Evolutionary conservation across 1,140 invertebrate species (phyloP).

Genomic region (Habropoda laboriosa): DNA sequence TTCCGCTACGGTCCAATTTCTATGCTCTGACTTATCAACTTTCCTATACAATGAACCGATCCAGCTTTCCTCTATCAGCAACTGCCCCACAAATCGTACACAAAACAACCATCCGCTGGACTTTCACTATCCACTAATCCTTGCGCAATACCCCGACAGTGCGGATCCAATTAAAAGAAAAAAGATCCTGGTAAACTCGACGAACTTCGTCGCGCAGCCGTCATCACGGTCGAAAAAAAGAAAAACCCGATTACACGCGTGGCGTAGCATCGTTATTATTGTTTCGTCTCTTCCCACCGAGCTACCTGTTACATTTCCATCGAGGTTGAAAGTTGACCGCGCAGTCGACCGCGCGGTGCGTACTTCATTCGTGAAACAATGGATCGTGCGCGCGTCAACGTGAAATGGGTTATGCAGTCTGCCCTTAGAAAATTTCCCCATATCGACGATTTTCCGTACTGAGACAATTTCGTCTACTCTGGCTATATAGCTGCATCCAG

Average conservation of each 20-base stretch:
- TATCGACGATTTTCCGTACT: slow-evolving; percentile 49
- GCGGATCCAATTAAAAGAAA: neutral
- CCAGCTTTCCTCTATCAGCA: neutral
- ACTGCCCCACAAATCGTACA: neutral
- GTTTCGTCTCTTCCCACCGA: slow-evolving; percentile 9
- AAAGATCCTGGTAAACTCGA: neutral
- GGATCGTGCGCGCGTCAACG: slow-evolving; percentile 16
- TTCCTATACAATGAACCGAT: no score
- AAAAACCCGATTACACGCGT: slow-evolving; percentile 29
- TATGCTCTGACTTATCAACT: no score
- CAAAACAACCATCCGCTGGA: neutral
- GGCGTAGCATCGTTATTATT: neutral
- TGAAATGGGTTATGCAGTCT: slow-evolving; percentile 62
- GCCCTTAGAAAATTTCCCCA: slow-evolving; percentile 62
- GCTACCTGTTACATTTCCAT: slow-evolving; percentile 64
- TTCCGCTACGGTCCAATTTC: neutral
- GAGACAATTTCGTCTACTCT: neutral
- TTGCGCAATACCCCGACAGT: neutral
- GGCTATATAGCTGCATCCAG: neutral
- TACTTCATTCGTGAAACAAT: slow-evolving; percentile 7
- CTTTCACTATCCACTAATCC: neutral
- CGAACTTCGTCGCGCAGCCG: neutral
- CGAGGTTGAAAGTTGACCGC: slow-evolving; percentile 60
- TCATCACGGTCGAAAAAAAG: neutral
- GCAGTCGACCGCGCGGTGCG: neutral